Evolutionary conservation across 2,113 vertebrate species (phyloP).

Genomic region (Otolemur garnettii): DNA sequence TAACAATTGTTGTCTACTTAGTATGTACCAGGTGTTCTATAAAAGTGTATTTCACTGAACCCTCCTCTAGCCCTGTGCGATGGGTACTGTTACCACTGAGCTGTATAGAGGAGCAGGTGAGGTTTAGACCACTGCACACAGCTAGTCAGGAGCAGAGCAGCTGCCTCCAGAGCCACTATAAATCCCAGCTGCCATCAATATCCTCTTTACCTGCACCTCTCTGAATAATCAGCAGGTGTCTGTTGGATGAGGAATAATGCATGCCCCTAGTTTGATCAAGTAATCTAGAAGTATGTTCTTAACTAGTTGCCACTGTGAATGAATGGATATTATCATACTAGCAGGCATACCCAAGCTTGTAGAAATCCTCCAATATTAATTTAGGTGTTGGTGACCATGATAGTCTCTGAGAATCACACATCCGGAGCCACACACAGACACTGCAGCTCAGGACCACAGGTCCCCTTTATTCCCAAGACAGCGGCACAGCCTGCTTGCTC

Average conservation of each 20-base stretch:
- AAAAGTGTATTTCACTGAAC: background rate
- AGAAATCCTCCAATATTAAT: background rate
- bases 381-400: background rate
- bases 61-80: background rate
- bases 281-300: background rate
- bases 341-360: background rate
- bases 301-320: background rate
- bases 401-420: background rate
- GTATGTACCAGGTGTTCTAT: background rate
- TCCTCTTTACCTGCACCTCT: background rate
- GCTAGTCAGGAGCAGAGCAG: background rate
- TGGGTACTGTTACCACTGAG: background rate
- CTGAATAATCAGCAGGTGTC: background rate
- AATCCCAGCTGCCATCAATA: background rate
- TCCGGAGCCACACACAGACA: background rate
- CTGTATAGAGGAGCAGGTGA: background rate
- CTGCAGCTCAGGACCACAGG: background rate
- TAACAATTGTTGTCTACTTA: background rate
- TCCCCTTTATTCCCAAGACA: rapidly evolving
- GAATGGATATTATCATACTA: rapidly evolving
- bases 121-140: background rate
- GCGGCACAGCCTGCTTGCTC: background rate
- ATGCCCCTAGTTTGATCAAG: background rate
- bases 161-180: background rate
- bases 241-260: background rate